Evolutionary conservation across 2,113 vertebrate genomes (phyloP).

Genomic region (Cochlearius cochlearius): DNA sequence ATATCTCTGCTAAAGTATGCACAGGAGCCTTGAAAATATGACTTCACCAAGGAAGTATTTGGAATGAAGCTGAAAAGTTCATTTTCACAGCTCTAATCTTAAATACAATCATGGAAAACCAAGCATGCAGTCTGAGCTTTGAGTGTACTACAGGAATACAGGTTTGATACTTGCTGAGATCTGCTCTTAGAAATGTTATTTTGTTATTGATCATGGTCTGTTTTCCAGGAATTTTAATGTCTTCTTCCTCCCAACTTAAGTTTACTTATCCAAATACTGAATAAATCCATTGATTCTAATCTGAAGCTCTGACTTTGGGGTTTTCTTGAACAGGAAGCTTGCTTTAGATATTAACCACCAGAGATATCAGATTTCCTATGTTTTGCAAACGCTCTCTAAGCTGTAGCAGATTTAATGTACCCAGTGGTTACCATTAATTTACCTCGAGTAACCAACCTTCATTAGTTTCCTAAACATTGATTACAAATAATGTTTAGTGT

Average conservation of each 20-base stretch:
- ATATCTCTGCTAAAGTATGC: neutral
- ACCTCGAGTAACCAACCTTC: neutral
- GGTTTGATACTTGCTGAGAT: neutral
- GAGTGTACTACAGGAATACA: neutral
- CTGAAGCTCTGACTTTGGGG: neutral
- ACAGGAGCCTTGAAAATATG: neutral
- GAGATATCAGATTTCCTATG: neutral
- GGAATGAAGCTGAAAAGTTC: neutral
- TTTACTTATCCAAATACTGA: neutral
- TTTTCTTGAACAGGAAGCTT: neutral
- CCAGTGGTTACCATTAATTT: neutral
- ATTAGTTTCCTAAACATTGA: neutral
- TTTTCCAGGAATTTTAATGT: neutral
- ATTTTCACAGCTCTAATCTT: neutral
- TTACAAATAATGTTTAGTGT: neutral
- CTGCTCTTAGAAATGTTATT: neutral
- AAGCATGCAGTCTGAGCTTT: neutral
- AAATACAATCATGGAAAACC: neutral
- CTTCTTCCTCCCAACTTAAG: neutral
- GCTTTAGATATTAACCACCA: neutral
- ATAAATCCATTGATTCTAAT: neutral
- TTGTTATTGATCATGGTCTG: neutral
- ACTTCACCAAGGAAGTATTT: neutral
- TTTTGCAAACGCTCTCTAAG: rapidly evolving
- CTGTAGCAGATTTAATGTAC: neutral